Conservation (phyloP, 2,888 invertebrate genomes). For the Lasioglossum leucozonium region DNA sequence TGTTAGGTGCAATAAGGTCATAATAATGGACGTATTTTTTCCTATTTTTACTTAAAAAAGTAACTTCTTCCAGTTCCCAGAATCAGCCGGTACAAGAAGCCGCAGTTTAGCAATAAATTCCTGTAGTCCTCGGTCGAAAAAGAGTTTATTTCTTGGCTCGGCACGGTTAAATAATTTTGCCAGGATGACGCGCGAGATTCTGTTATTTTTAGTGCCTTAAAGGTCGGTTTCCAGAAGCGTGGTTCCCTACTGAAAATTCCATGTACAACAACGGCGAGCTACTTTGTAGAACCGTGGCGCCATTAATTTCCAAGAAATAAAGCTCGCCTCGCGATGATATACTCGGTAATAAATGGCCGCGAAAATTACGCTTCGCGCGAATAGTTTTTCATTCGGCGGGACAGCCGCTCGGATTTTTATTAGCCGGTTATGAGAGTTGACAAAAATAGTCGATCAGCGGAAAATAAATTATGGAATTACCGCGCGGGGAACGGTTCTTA, state of each 20-base stretch:
- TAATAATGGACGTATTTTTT: too few species aligned
- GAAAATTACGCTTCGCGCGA: slow-evolving; percentile 29
- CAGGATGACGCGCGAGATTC: neutral
- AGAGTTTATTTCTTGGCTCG: neutral
- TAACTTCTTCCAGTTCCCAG: too few species aligned
- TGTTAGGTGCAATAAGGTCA: too few species aligned
- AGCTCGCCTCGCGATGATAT: slow-evolving; percentile 32
- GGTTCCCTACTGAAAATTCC: slow-evolving; percentile 7
- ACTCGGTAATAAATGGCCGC: slow-evolving; percentile 39
- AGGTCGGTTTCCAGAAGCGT: slow-evolving; percentile 5
- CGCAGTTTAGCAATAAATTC: neutral
- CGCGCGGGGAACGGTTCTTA: neutral
- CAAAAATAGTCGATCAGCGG: neutral
- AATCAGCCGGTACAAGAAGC: too few species aligned
- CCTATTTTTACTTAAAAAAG: too few species aligned
- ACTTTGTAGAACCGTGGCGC: slow-evolving; percentile 39
- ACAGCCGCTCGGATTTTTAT: slow-evolving; percentile 25
- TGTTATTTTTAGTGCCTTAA: neutral
- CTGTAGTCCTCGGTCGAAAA: neutral
- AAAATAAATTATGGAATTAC: slow-evolving; percentile 20
- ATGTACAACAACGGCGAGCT: slow-evolving; percentile 29
- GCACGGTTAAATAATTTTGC: neutral
- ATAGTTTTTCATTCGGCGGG: slow-evolving; percentile 35
- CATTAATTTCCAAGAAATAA: slow-evolving; percentile 32
- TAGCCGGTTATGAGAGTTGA: slow-evolving; percentile 3